These are phyloP conservation scores for Smittia aterrima DNA, from an alignment of 2,888 invertebrate genomes.

Conservation along the genomic window DNA sequence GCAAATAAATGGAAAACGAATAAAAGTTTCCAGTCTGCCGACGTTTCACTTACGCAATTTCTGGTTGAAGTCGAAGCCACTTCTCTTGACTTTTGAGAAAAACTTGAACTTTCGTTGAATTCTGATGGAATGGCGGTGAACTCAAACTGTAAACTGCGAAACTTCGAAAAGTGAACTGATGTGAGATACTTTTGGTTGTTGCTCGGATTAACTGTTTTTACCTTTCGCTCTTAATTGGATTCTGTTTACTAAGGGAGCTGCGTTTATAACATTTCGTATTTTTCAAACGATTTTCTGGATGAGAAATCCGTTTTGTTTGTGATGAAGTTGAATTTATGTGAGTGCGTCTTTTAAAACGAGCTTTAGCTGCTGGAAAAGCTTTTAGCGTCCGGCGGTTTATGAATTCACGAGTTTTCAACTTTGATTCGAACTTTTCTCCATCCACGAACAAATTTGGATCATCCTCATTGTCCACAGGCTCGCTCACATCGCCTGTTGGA, in stretches of 20 bases:
- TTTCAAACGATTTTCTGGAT: too few relatives aligned
- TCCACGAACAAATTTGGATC: constrained; percentile 17
- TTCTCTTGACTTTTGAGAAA: background rate
- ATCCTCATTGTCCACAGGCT: constrained; percentile 8
- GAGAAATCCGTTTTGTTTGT: too few relatives aligned
- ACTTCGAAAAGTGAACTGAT: background rate
- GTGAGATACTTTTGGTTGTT: background rate
- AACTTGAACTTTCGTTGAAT: constrained; percentile 1
- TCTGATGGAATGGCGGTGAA: background rate
- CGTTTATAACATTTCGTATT: too few relatives aligned
- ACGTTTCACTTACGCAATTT: background rate
- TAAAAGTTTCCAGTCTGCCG: background rate
- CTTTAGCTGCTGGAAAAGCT: background rate
- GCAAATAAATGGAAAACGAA: background rate
- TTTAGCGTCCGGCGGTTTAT: background rate
- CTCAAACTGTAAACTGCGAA: constrained; percentile 14
- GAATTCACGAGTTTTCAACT: background rate
- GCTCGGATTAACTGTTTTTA: background rate
- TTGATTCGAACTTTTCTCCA: background rate
- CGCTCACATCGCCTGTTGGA: background rate
- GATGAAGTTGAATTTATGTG: too few relatives aligned
- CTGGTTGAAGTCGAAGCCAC: constrained; percentile 10
- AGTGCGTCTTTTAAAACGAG: too few relatives aligned
- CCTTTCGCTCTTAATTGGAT: background rate
- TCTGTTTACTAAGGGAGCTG: background rate